phyloP scores from a whole-genome alignment of 2,797 vertebrate species.

The Chloroceryle inda region DNA sequence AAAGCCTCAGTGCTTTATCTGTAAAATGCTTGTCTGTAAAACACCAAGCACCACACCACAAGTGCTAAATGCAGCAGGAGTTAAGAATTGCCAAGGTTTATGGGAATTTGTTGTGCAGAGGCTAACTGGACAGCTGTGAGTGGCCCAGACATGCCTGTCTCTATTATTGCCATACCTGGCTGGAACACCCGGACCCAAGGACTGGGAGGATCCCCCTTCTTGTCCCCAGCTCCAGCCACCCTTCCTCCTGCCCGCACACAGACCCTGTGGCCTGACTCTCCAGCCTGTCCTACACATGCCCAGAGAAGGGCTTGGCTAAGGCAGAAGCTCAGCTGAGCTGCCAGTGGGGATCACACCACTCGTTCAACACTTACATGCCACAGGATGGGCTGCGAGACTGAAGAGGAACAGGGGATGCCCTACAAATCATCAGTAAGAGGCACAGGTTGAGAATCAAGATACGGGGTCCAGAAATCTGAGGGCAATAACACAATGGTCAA shows the following conservation, averaged over 20 bases:
- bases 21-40: neutral
- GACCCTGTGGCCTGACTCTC: neutral
- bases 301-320: neutral
- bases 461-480: neutral
- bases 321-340: neutral
- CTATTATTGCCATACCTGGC: neutral
- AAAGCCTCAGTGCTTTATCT: neutral
- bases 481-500: neutral
- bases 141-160: fast-evolving
- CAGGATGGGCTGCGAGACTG: neutral
- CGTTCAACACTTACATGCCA: fast-evolving
- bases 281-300: neutral
- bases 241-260: neutral
- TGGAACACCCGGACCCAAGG: neutral
- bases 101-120: neutral
- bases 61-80: neutral
- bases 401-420: neutral
- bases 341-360: neutral
- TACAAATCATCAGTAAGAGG: neutral
- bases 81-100: neutral
- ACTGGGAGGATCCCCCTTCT: neutral
- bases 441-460: neutral
- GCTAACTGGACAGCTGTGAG: neutral
- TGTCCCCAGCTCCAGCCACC: neutral
- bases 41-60: neutral